These are phyloP conservation scores for Gobiocypris rarus DNA, from an alignment of 2,113 vertebrate genomes.

Conservation along the genomic window DNA sequence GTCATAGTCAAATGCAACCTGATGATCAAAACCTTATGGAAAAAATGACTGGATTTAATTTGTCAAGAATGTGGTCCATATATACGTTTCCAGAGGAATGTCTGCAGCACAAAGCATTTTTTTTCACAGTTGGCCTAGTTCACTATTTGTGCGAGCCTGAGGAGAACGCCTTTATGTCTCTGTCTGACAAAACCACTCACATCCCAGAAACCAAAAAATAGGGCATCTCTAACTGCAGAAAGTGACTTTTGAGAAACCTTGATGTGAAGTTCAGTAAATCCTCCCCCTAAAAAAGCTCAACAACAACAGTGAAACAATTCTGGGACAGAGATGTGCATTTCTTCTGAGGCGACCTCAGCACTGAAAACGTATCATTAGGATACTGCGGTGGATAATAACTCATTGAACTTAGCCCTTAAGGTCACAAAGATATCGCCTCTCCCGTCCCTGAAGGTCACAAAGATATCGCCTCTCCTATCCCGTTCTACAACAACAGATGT, in stretches of 20 bases:
- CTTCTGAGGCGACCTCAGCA: slow-evolving; percentile 10
- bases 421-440: slow-evolving; percentile 25
- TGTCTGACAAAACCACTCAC: slow-evolving; percentile 21
- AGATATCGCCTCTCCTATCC: slow-evolving; percentile 4
- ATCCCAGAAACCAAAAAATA: slow-evolving; percentile 32
- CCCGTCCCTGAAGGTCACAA: slow-evolving; percentile 13
- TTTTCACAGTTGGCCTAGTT: slow-evolving; percentile 33
- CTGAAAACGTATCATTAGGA: slow-evolving; percentile 33
- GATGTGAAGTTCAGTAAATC: not conserved
- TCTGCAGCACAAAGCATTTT: not conserved
- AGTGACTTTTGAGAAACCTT: slow-evolving; percentile 18
- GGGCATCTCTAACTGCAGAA: slow-evolving; percentile 11
- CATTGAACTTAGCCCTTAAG: slow-evolving; percentile 37
- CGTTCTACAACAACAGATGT: slow-evolving; percentile 42
- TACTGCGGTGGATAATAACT: slow-evolving; percentile 39
- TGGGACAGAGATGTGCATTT: slow-evolving; percentile 8
- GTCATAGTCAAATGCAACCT: slow-evolving; percentile 6
- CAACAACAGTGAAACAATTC: slow-evolving; percentile 20
- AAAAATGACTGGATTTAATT: slow-evolving; percentile 37
- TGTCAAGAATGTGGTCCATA: slow-evolving; percentile 34
- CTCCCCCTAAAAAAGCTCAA: not conserved
- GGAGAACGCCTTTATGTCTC: slow-evolving; percentile 17
- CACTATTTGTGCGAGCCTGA: not conserved
- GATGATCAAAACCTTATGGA: slow-evolving; percentile 42
- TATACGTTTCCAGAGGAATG: slow-evolving; percentile 29